These are phyloP conservation scores for Ostrea denselamellosa DNA, from an alignment of 1,140 invertebrate species.

Conservation along the genomic window DNA sequence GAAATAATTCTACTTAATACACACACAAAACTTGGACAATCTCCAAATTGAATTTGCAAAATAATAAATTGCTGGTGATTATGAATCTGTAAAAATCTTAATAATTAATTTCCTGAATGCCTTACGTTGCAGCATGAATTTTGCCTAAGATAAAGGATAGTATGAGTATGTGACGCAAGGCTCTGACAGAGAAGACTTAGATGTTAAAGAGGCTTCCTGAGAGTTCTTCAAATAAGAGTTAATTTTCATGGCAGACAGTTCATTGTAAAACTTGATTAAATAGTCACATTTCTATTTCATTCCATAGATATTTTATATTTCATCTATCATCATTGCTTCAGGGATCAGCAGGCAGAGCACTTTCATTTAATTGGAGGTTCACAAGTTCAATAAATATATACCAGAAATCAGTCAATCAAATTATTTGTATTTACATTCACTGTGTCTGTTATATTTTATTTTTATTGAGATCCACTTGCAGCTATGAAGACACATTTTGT, in stretches of 20 bases:
- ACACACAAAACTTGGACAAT: neutral
- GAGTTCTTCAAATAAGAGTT: neutral
- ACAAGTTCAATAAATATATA: neutral
- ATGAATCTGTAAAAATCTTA: constrained; percentile 10
- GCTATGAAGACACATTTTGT: no score
- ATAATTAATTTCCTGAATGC: constrained; percentile 25
- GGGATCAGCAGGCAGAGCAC: neutral
- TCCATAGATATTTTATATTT: neutral
- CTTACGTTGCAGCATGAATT: neutral
- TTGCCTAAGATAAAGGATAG: neutral
- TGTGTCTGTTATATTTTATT: no score
- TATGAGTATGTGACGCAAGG: neutral
- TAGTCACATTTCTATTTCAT: neutral
- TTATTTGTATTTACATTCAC: no score
- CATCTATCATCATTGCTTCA: neutral
- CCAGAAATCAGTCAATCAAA: no score
- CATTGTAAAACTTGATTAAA: constrained; percentile 9
- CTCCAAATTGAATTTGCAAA: neutral
- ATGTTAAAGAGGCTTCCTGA: neutral
- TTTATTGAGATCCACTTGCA: no score
- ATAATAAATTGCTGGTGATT: constrained; percentile 3
- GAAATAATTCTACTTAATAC: constrained; percentile 9
- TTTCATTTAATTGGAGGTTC: neutral
- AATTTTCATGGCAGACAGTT: constrained; percentile 29
- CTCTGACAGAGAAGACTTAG: neutral